phyloP scores from a whole-genome alignment of 2,797 vertebrate species.

The Trichosurus vulpecula region DNA sequence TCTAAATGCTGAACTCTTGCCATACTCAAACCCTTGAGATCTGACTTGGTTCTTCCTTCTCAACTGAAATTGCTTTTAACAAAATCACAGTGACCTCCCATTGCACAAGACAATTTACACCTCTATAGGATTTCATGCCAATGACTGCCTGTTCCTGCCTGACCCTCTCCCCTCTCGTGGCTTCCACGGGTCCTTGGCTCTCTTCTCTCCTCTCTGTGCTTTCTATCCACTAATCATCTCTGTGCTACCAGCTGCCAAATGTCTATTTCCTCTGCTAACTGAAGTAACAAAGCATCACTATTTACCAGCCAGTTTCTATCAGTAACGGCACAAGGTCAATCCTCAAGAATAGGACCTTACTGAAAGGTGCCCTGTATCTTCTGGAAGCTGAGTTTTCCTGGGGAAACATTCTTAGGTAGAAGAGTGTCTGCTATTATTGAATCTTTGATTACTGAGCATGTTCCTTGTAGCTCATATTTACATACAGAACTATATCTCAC shows the following conservation, averaged over 20 bases:
- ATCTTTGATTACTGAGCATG: background rate
- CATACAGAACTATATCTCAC: background rate
- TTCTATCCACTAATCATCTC: background rate
- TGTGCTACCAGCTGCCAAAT: background rate
- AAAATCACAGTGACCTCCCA: background rate
- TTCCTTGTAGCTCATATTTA: background rate
- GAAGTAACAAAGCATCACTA: too few species aligned
- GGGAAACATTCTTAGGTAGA: background rate
- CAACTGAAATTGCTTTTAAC: background rate
- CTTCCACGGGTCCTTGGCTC: background rate
- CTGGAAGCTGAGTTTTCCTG: background rate
- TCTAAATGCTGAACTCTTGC: background rate
- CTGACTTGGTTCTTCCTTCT: background rate
- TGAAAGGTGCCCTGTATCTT: background rate
- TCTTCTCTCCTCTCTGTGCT: background rate
- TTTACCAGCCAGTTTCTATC: too few species aligned
- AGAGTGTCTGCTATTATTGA: background rate
- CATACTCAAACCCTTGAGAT: background rate
- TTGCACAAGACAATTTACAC: too few species aligned
- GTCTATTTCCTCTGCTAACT: background rate
- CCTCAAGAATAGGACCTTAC: too few species aligned
- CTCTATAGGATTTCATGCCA: background rate
- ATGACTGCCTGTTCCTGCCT: background rate
- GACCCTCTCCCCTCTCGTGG: background rate
- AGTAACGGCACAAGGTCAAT: background rate